A percentile compares a stretch with the other conserved stretches of the same genome.
Evolutionary conservation across 1,140 invertebrate genomes (phyloP).

Genomic region (Agrypnia vestita): DNA sequence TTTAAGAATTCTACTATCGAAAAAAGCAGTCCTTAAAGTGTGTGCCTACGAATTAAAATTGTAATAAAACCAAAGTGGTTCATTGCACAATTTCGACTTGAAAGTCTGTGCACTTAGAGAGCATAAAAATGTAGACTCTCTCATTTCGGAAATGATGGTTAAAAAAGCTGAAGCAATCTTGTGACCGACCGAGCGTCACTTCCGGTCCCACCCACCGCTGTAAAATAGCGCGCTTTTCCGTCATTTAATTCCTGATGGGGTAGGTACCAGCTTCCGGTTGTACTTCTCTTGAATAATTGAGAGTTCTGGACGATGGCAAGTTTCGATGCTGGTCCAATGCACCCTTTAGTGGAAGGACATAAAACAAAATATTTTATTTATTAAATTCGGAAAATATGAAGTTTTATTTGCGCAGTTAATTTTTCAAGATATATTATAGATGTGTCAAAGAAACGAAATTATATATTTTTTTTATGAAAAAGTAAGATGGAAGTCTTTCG

Average conservation of each 20-base stretch:
- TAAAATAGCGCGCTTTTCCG: constrained; percentile 17
- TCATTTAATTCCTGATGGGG: constrained; percentile 35
- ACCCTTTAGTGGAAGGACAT: not conserved
- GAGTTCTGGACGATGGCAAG: constrained; percentile 17
- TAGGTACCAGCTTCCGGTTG: constrained; percentile 8
- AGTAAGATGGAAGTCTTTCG: no score
- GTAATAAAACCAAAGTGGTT: not conserved
- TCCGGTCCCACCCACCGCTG: not conserved
- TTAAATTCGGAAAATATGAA: no score
- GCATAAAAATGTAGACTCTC: constrained; percentile 27
- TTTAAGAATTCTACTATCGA: no score
- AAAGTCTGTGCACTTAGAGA: not conserved
- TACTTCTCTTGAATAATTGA: constrained; percentile 6
- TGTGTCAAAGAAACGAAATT: no score
- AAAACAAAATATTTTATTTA: no score
- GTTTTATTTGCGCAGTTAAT: no score
- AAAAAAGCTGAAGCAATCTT: constrained; percentile 28
- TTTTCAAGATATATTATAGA: no score
- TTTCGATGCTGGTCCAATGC: not conserved
- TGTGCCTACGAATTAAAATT: not conserved
- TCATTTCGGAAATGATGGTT: not conserved
- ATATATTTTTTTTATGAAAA: no score
- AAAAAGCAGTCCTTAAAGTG: not conserved
- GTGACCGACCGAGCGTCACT: not conserved
- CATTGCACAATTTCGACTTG: not conserved